Percentiles rank a stretch among this genome's conserved stretches.
These are phyloP conservation scores for Glaucomys volans DNA, from an alignment of 2,113 vertebrate genomes.

Conservation along the genomic window DNA sequence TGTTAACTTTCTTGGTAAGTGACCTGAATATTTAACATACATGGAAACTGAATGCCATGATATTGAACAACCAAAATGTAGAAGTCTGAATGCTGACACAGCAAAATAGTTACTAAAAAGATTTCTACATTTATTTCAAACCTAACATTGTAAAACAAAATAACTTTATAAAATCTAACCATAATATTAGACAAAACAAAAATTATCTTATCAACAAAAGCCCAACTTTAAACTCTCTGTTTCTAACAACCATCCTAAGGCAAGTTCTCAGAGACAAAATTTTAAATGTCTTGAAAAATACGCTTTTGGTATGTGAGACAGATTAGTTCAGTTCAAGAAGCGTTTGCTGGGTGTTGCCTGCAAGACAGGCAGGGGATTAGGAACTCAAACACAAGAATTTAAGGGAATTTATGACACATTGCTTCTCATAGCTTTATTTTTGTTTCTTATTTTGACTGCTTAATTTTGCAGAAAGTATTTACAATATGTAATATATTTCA, in stretches of 20 bases:
- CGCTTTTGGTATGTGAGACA: not conserved
- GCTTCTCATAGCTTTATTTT: constrained; percentile 6
- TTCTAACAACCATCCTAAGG: constrained; percentile 39
- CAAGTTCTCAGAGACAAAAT: constrained; percentile 19
- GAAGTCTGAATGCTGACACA: not conserved
- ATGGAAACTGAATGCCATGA: constrained; percentile 19
- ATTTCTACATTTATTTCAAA: constrained; percentile 53
- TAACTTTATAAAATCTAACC: constrained; percentile 24
- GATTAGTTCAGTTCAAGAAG: not conserved
- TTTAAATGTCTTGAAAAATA: not conserved
- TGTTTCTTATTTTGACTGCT: constrained; percentile 4
- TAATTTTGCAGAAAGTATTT: not conserved
- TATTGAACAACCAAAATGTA: constrained; percentile 20
- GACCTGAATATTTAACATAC: constrained; percentile 46
- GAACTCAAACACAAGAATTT: not conserved
- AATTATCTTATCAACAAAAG: constrained; percentile 41
- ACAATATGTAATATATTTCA: constrained; percentile 2
- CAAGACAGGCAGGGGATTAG: not conserved
- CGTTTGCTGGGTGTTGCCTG: not conserved
- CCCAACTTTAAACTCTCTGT: not conserved
- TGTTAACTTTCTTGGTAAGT: not conserved
- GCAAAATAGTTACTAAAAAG: constrained; percentile 41
- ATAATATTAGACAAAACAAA: not conserved
- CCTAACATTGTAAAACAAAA: not conserved
- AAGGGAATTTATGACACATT: not conserved